These are phyloP conservation scores for Rhea pennata DNA, from an alignment of 2,113 vertebrate species.

Conservation along the genomic window DNA sequence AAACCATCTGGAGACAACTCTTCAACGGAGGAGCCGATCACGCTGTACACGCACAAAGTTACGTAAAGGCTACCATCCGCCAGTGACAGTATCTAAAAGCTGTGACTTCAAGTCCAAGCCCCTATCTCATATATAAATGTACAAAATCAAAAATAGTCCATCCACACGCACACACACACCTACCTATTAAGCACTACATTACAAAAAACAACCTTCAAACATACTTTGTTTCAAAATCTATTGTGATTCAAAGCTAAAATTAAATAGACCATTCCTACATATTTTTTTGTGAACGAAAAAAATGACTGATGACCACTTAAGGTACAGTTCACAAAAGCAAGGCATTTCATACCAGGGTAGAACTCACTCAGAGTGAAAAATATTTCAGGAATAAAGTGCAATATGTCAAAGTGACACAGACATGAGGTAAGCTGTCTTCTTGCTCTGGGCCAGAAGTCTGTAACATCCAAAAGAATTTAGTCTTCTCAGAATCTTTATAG, in stretches of 20 bases:
- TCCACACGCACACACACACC: neutral
- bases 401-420: neutral
- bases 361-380: neutral
- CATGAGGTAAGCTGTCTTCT: neutral
- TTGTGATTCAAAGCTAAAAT: neutral
- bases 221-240: neutral
- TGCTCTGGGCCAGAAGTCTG: neutral
- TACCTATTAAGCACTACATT: neutral
- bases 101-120: neutral
- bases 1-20: neutral
- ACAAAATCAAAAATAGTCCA: neutral
- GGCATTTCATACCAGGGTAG: neutral
- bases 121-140: neutral
- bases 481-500: neutral
- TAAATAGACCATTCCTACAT: neutral
- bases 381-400: neutral
- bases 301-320: neutral
- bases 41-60: neutral
- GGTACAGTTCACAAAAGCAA: neutral
- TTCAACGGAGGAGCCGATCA: neutral
- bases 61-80: neutral
- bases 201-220: neutral
- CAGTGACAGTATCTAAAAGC: neutral
- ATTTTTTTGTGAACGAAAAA: neutral
- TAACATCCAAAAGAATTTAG: neutral